Evolutionary conservation across 2,888 invertebrate species (phyloP), one percentile per base, ranked within the genome.

Genomic region (Dione vanillae): DNA sequence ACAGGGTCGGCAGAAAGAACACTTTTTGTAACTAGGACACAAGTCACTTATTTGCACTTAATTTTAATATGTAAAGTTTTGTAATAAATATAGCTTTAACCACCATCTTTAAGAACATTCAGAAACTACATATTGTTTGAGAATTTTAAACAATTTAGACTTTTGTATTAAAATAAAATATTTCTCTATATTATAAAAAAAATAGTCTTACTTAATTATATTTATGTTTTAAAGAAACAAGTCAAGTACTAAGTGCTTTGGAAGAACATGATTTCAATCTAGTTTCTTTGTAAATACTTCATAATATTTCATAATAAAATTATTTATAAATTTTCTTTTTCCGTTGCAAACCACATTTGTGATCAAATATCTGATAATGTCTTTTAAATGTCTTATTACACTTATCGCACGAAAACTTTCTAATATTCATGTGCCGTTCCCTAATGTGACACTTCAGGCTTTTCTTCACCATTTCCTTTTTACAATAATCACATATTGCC

Each of bases 391-490:
- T 70, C 2, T 74, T 65, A 0, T 79, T 79, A 40, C 91, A 91
- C 0, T 70, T 72, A 0, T 77, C 70, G 66, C 91, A 91, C 1
- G 79, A 78, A 74, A 86, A 90, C 37, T 80, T 83, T n/a, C 80
- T 78, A 7, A 88, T n/a, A 14, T 84, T 83, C 19, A 87, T 78
- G 78, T 91, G 91, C 0, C 80, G 73, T 56, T 91, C 91, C 16
- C 85, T 76, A 1, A 91, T 91, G 65, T 92, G 91, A 0, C 79
- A 74, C 2, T 78, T 72, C 0, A 91, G 73, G 74, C 91, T 91
- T 37, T 92, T 92, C 65, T 91, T 92, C 8, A 89, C 20, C 91
- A 91, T 90, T 61, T 87, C 86, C 43, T 89, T 91, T 0, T 87
- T 83, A 19, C 91, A 91, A 74, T 90, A 90, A 76, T 91, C 87